Base-by-base conservation (phyloP, 2,888 invertebrate genomes). In the Holacanthella duospinosa region DNA sequence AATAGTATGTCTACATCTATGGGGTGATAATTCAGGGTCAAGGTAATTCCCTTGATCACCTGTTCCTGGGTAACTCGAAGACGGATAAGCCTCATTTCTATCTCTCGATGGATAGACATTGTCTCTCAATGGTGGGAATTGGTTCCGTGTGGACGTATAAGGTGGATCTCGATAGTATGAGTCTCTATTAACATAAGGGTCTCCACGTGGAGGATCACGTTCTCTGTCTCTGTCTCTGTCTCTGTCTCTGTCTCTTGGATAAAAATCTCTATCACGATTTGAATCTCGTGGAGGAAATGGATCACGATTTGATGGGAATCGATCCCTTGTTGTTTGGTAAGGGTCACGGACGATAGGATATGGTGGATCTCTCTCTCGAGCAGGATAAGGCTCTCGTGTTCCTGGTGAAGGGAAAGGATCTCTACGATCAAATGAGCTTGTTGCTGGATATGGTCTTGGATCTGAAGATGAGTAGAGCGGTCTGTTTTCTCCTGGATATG, bases 1-100 rank as follows among this genome's bases (percentile, higher is more conserved):
- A 43, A 75, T 71, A 3, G 74, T 73, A 68, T 74, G 73, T 24
- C 75, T 72, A 67, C 77, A 77, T 57, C 75, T 72, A 65, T 74
- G 73, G 16, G 74, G 74, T 9, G 71, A 70, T 48, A 73, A 62
- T 59, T 72, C 72, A 16, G 72, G 72, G 64, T 73, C 68, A 28
- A 73, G 61, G 25, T 73, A 73, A 60, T 72, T 73, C 9, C 62
- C 64, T 21, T 59, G 64, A 61, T 61, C 68, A 62, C 36, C 64
- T 26, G 43, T 65, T 53, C 68, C 69, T 59, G 70, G 70, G 16
- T 66, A 36, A 43, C 65, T 64, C 24, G 71, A 68, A 24, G 72
- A 68, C 24, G 70, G 67, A 55, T 71, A 70, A 48, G 55, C 44
- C 56, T 55, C 57, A 25, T 29, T 53, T 55, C 55, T 54, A 26